Base-by-base conservation (phyloP, 2,797 vertebrate genomes). In the Enteromius paludinosus region DNA sequence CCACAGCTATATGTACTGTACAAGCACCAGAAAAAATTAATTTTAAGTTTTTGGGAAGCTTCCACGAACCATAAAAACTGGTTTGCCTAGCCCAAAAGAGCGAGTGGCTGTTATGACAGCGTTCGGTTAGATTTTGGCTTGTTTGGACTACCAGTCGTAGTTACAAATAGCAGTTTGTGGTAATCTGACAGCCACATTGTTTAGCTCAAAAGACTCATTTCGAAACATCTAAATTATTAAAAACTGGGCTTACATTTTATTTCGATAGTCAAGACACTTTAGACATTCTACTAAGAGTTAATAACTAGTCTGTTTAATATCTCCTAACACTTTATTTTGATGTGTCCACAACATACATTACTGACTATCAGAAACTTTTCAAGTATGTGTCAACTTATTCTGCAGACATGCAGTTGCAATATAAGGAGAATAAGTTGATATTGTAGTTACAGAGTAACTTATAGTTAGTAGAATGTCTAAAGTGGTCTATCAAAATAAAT, bases 41-140 rank as follows among this genome's bases (percentile, higher is more conserved):
- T 35, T 35, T 14, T 4, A 8, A 69, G 43, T 28, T 69, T 23
- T 47, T 69, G 38, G 52, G 18, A 52, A 59, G 23, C 38, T 76
- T 75, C 49, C 72, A 61, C 52, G 5, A 54, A 82, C 65, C 45
- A 41, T 54, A 82, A 81, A 79, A 72, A 82, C 45, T 49, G 20
- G 28, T 54, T 73, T 74, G 30, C 30, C 3, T 28, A n/a, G 33
- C 62, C 69, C 18, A 33, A 43, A 76, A 59, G 45, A 82, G 72
- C 45, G 75, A 66, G 62, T 82, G 47, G 72, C 20, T 33, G 28
- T 76, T 69, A 33, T 83, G 62, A 56, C 62, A 59, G 23, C 5
- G 64, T 59, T 59, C 17, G n/a, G 49, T 68, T 70, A 23, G 56
- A 66, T 33, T 23, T 23, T 33, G 7, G 45, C 33, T 74, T 65